phyloP scores from a whole-genome alignment of 1,140 invertebrate genomes.

The Epicauta chinensis region DNA sequence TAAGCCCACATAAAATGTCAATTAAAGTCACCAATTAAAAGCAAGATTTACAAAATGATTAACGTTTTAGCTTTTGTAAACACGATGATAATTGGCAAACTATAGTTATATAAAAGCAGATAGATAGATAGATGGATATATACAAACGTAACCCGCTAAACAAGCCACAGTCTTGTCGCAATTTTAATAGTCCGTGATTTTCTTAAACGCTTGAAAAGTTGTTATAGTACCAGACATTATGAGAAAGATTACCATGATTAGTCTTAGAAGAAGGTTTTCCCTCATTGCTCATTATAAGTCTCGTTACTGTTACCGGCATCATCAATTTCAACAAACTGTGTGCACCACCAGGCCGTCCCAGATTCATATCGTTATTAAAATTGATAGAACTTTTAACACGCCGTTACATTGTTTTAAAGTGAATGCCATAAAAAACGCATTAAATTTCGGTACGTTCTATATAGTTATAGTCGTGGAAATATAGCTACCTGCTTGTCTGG shows the following conservation, averaged over 20 bases:
- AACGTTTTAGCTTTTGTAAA: slow-evolving; percentile 36
- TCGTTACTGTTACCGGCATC: slow-evolving; percentile 38
- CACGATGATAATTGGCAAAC: slow-evolving; percentile 36
- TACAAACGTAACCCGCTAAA: slow-evolving; percentile 29
- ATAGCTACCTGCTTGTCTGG: too few species aligned
- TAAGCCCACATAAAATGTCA: slow-evolving; percentile 35
- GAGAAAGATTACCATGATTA: slow-evolving; percentile 40
- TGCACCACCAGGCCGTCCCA: slow-evolving; percentile 3
- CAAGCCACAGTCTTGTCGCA: slow-evolving; percentile 35
- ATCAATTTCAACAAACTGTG: slow-evolving; percentile 35
- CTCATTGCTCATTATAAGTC: slow-evolving; percentile 35
- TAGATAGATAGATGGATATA: background rate
- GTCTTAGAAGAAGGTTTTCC: slow-evolving; percentile 38
- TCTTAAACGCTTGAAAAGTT: slow-evolving; percentile 44
- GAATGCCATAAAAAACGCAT: slow-evolving; percentile 18
- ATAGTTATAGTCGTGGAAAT: too few species aligned
- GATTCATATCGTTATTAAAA: slow-evolving; percentile 33
- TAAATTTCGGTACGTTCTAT: background rate
- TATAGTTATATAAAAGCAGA: slow-evolving; percentile 17
- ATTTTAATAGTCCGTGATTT: slow-evolving; percentile 42
- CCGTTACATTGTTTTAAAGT: slow-evolving; percentile 24
- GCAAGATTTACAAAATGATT: slow-evolving; percentile 36
- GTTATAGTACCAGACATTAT: slow-evolving; percentile 42
- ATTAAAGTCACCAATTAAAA: slow-evolving; percentile 38
- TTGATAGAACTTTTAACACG: slow-evolving; percentile 27